Evolutionary conservation across 1,140 invertebrate genomes (phyloP), one percentile per base, ranked within the genome.

Genomic region (Lethocerus indicus): DNA sequence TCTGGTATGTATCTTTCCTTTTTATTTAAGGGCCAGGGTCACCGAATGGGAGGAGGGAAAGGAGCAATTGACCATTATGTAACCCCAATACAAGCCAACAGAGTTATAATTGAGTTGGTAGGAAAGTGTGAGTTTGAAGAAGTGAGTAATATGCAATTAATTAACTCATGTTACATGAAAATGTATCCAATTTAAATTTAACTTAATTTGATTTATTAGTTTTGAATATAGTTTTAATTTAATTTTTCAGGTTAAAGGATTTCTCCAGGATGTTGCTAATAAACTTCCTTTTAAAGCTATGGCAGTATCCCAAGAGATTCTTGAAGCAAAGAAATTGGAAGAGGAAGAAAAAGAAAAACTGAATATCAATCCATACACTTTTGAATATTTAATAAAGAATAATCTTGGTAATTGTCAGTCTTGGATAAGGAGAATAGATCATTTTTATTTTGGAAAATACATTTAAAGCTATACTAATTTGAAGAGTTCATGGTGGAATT

Each of bases 1-100:
- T 28, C 43, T 14, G 20, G 7, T n/a, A 45, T 9, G 7, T n/a
- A 32, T 32, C n/a, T 32, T n/a, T 32, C 7, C 29, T 32, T 32
- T 9, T 32, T 32, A 14, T 44, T 44, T 1, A 51, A 78, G 71
- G 81, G 86, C 1, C 78, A 81, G 66, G 94, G 94, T 3, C 77
- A 83, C 45, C 69, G 89, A 57, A 89, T 96, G 83, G 96, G 96
- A 49, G 87, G 90, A 58, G 95, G 95, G 6, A 98, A 98, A 74
- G 87, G 86, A 12, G 63, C 74, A n/a, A 96, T 98, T 48, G 77
- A 94, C 64, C 88, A 96, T 66, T 99, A 96, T 64, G 85, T 86
- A 0, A 91, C 88, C 7, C 96, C 96, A 0, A 65, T 99, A 2
- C 91, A 86, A 71, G 71, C 81, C 42, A 87, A 84, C 32, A 68